Base-by-base conservation (phyloP, 1,140 invertebrate genomes). In the Dinothrombium tinctorium region DNA sequence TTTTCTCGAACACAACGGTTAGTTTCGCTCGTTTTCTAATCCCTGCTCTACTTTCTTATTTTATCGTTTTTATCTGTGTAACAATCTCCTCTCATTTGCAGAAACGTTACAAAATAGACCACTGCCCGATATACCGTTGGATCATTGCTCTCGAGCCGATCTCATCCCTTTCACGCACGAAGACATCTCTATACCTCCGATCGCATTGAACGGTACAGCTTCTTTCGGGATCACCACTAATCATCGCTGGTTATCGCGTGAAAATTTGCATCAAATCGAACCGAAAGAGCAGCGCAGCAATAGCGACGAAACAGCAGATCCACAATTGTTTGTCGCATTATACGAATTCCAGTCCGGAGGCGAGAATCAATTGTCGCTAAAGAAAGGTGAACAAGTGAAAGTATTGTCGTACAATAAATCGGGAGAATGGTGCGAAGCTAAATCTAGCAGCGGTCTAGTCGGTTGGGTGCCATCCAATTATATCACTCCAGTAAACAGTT, bases 381-480 rank as follows among this genome's bases (percentile, higher is more conserved):
- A 82, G 56, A 96, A 96, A 74, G 92, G 90, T 51, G 84, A 92
- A 63, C 81, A 89, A 69, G 79, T 96, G 49, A 73, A 83, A 47
- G 90, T 98, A 51, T 65, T 95, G 51, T 86, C 82, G 52, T 96
- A 96, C 62, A 98, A 98, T 63, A 94, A 92, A 60, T 89, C 82
- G 48, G 86, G 86, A 21, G 92, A 99, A 66, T 99, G 92, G 92
- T 96, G 90, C 59, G 89, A 98, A 63, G 92, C 92, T 9, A 81
- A 92, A 55, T 81, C 82, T 4, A 69, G 71, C 39, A 69, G 71
- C 20, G 83, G 81, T 35, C 74, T 81, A 55, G 79, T 94, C 21
- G 90, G 90, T 28, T 98, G 90, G 90, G 89, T 96, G 47, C 87
- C 92, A 40, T 81, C 81, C 49, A 92, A 90, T 64, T 98, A 98